Evolutionary conservation across 2,888 invertebrate genomes (phyloP).

Genomic region (Aplocera efformata): DNA sequence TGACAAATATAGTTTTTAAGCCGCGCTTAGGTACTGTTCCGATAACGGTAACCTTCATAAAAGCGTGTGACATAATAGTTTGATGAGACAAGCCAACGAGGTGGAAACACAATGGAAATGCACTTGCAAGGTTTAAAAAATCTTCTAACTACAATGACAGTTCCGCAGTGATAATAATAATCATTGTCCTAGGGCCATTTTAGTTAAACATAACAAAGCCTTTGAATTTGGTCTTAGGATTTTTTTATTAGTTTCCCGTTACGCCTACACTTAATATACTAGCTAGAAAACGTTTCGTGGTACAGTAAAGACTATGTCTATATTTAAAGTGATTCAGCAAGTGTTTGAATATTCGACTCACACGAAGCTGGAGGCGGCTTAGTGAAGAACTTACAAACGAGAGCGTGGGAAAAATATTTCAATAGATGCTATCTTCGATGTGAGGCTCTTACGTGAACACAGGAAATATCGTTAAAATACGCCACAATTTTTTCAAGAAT

Average conservation of each 20-base stretch:
- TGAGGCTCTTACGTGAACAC: conserved; percentile 24
- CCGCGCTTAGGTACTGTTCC: conserved; percentile 17
- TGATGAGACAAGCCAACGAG: conserved; percentile 56
- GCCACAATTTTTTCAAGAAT: conserved; percentile 16
- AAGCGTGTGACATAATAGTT: conserved; percentile 54
- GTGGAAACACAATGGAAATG: conserved; percentile 64
- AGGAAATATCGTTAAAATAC: conserved; percentile 20
- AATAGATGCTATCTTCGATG: conserved; percentile 1
- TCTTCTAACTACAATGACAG: conserved; percentile 22
- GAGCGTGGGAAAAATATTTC: conserved; percentile 16
- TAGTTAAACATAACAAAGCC: too few species aligned
- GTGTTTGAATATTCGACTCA: too few species aligned
- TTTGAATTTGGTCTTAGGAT: too few species aligned
- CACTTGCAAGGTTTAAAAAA: conserved; percentile 50
- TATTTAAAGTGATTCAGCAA: too few species aligned
- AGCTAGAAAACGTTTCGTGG: too few species aligned
- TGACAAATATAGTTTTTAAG: conserved; percentile 20
- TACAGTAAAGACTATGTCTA: too few species aligned
- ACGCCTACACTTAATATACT: too few species aligned
- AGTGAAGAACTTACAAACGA: too few species aligned
- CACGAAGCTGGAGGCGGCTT: too few species aligned
- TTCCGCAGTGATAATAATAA: too few species aligned
- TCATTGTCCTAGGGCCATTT: too few species aligned
- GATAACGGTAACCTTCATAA: conserved; percentile 46
- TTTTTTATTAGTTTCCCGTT: neutral